Evolutionary conservation across 2,113 vertebrate genomes (phyloP), one percentile per base, ranked within the genome.

Genomic region (Sterrhoptilus dennistouni): DNA sequence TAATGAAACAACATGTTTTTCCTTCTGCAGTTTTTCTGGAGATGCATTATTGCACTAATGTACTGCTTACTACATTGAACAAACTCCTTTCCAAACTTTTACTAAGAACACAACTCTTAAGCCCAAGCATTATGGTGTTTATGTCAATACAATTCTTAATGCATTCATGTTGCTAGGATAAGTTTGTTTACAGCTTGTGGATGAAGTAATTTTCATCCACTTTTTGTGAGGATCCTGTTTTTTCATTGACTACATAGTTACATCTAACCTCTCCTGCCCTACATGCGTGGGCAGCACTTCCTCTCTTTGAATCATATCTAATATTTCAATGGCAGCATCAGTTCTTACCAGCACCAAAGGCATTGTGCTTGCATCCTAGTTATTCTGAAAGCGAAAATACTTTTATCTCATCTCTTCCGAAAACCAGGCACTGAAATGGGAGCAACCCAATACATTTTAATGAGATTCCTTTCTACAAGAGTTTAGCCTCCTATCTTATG

Each of bases 111-210:
- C 2, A 59, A 8, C 14, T 92, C 64, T 88, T 70, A 61, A 93
- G 35, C 7, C 20, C n/a, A 33, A 66, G n/a, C n/a, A 27, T 79
- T 79, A 52, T 2, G 17, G 18, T 66, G 35, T 71, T 94, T 88
- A 53, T 47, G 8, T 40, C 33, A 66, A 45, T 35, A 71, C 25
- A 81, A 40, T 45, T 23, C 56, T 27, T 75, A 78, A 64, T 18
- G n/a, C 35, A 40, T 52, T 89, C 61, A 49, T 52, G 82, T 93
- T 89, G 78, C 90, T 95, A 93, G 50, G 74, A 40, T 56, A 85
- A 89, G 11, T 47, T 89, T 91, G 78, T 91, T 95, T 95, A 82
- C 35, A 89, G 57, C 27, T 70, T 57, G 59, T 1, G 0, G 31
- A 64, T 60, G 74, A 75, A 68, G 54, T 38, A n/a, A 60, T 78